phyloP scores from a whole-genome alignment of 2,888 invertebrate species.

The Helicoverpa assulta region DNA sequence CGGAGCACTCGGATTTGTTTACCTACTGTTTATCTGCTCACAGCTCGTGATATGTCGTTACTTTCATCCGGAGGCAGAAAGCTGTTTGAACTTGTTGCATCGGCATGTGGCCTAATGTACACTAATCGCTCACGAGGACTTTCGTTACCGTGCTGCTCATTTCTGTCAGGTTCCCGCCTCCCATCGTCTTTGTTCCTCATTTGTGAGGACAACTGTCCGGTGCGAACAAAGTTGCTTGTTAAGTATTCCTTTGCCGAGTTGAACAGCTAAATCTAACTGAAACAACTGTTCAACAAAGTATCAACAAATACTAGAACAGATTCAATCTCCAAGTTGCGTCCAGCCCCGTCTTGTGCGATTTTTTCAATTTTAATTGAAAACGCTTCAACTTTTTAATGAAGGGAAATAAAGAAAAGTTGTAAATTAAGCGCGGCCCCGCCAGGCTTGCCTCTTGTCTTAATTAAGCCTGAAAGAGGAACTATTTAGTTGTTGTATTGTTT shows the following conservation, averaged over 20 bases:
- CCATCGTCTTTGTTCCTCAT: constrained; percentile 35
- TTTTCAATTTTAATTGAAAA: constrained; percentile 80
- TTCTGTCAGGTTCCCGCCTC: constrained; percentile 13
- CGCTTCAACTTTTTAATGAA: constrained; percentile 82
- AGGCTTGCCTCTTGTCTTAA: constrained; percentile 70
- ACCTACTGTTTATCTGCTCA: neutral
- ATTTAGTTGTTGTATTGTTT: constrained; percentile 73
- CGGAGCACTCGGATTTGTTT: neutral
- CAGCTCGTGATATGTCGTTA: neutral
- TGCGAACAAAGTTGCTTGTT: constrained; percentile 36
- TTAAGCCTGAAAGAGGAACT: constrained; percentile 72
- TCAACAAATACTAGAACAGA: constrained; percentile 52
- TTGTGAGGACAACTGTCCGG: constrained; percentile 40
- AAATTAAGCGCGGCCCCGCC: constrained; percentile 61
- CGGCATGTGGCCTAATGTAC: too few relatives aligned
- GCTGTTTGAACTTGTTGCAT: too few relatives aligned
- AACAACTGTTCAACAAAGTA: constrained; percentile 49
- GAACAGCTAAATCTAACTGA: constrained; percentile 53
- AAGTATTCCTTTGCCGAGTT: constrained; percentile 42
- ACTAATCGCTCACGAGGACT: neutral
- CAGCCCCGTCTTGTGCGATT: constrained; percentile 55
- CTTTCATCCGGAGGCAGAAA: too few relatives aligned
- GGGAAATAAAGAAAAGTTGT: constrained; percentile 74
- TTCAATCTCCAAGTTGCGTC: constrained; percentile 49
- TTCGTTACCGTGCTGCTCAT: neutral